Evolutionary conservation across 2,797 vertebrate genomes (phyloP).

Genomic region (Sternarchorhynchus goeldii): DNA sequence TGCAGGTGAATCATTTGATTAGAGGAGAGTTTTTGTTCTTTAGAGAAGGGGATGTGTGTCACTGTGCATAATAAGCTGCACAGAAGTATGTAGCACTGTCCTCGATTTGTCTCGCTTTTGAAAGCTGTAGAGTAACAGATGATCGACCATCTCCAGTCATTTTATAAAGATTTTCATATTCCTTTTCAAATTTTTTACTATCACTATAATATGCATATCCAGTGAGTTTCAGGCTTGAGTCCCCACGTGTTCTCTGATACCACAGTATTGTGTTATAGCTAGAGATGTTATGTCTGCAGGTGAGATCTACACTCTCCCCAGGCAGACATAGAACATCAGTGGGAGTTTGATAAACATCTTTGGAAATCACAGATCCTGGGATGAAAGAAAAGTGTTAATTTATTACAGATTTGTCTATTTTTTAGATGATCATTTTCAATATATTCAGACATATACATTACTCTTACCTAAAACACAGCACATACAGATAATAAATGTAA

Average conservation of each 20-base stretch:
- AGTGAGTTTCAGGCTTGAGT: slow-evolving; percentile 43
- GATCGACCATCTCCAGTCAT: slow-evolving; percentile 40
- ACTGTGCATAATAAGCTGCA: slow-evolving; percentile 10
- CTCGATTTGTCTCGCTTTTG: neutral
- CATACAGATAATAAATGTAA: slow-evolving; percentile 43
- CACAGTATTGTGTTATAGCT: slow-evolving; percentile 36
- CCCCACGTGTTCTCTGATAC: slow-evolving; percentile 37
- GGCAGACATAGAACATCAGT: slow-evolving; percentile 45
- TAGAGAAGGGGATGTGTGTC: neutral
- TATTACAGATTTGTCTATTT: neutral
- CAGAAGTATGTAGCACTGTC: neutral
- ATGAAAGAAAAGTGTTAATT: neutral
- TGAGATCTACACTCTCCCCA: slow-evolving; percentile 32
- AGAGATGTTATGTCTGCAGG: slow-evolving; percentile 53
- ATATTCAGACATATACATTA: neutral
- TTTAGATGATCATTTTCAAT: neutral
- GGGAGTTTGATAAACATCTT: slow-evolving; percentile 58
- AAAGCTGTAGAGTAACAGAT: slow-evolving; percentile 27
- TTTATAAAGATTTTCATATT: slow-evolving; percentile 18
- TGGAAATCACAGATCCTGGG: slow-evolving; percentile 51
- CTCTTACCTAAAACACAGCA: slow-evolving; percentile 54
- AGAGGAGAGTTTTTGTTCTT: slow-evolving; percentile 35
- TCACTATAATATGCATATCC: slow-evolving; percentile 4
- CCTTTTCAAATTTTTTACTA: slow-evolving; percentile 7
- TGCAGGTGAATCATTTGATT: neutral